A percentile compares a stretch with the other conserved stretches of the same genome.
These are phyloP conservation scores for Harpagoxenus sublaevis DNA, from an alignment of 2,888 invertebrate species.

Conservation along the genomic window DNA sequence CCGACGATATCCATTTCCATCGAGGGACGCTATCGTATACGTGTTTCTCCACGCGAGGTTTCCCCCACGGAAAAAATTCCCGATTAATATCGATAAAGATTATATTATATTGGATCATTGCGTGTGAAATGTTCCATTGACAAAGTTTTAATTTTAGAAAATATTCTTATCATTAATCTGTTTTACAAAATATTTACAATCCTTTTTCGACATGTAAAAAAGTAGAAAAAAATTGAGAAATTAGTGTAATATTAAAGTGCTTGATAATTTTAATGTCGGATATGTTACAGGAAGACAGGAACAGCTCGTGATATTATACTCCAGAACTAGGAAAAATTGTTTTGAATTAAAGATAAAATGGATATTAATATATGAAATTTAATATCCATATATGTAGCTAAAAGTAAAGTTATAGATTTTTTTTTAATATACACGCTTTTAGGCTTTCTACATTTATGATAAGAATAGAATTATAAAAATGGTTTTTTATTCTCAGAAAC, in stretches of 20 bases:
- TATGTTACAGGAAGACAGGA: not conserved
- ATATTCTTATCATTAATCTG: not conserved
- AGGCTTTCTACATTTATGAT: not conserved
- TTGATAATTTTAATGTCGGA: not conserved
- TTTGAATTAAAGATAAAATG: not conserved
- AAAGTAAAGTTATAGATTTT: not conserved
- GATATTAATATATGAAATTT: not conserved
- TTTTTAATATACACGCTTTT: not conserved
- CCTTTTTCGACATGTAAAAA: not conserved
- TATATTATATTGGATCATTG: not conserved
- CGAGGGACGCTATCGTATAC: not conserved
- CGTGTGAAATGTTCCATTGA: not conserved
- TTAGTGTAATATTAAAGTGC: not conserved
- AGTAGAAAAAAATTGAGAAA: not conserved
- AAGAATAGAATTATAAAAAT: not conserved
- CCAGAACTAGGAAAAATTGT: not conserved
- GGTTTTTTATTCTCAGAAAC: not conserved
- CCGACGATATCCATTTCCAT: slow-evolving; percentile 38
- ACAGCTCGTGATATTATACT: not conserved
- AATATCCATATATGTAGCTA: not conserved
- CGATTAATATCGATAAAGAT: slow-evolving; percentile 38
- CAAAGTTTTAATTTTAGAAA: not conserved
- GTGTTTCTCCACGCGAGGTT: not conserved
- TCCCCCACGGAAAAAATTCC: not conserved
- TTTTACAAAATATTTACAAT: not conserved